A percentile compares a stretch with the other conserved stretches of the same genome.
These are phyloP conservation scores for Morinoia aosen DNA, from an alignment of 2,888 invertebrate genomes.

Conservation along the genomic window DNA sequence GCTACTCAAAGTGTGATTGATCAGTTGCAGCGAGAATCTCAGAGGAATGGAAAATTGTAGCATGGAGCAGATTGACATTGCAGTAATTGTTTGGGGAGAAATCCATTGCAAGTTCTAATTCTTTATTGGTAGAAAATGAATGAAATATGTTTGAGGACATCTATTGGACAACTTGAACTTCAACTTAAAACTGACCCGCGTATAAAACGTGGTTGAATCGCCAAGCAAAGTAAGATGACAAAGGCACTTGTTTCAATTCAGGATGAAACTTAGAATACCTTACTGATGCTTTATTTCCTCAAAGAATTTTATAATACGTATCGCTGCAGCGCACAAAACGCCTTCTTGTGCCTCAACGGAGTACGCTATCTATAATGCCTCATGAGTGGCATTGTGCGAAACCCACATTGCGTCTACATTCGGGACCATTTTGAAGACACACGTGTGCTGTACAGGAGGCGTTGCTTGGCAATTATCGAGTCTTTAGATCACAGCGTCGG, in stretches of 20 bases:
- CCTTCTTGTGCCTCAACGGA: too few species aligned
- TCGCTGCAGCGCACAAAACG: too few species aligned
- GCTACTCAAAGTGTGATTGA: background rate
- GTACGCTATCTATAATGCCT: too few species aligned
- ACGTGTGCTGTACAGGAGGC: background rate
- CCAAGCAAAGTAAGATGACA: background rate
- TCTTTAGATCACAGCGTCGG: background rate
- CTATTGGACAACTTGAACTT: too few species aligned
- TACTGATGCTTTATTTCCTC: background rate
- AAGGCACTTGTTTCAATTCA: background rate
- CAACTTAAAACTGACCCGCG: too few species aligned
- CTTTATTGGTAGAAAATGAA: too few species aligned
- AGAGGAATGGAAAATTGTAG: background rate
- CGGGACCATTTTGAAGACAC: background rate
- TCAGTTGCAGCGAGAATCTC: background rate
- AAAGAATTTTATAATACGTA: background rate
- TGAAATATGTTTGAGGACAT: too few species aligned
- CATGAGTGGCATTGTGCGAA: background rate
- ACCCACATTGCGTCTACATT: background rate
- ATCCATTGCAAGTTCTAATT: too few species aligned
- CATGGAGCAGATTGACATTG: background rate
- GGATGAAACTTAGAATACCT: background rate
- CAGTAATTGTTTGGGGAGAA: too few species aligned
- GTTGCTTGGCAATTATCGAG: background rate
- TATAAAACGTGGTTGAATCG: too few species aligned